Percentiles rank a stretch among this genome's conserved stretches.
Conservation (phyloP, 92 coral and sea anemone genomes). For the Zoanthus solanderi region DNA sequence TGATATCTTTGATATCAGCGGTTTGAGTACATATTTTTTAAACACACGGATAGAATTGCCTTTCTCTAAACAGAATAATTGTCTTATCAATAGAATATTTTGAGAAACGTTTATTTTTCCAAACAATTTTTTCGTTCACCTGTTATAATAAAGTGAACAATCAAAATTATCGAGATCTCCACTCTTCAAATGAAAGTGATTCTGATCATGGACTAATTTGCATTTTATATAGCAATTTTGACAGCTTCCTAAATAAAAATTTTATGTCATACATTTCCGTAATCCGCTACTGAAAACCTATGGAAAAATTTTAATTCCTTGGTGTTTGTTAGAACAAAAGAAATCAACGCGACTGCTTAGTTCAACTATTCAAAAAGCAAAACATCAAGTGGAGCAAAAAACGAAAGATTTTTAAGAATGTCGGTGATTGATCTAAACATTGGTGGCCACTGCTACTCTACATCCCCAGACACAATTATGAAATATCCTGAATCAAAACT, state of each 20-base stretch:
- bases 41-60: neutral
- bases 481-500: constrained; percentile 67
- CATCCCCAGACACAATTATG: constrained; percentile 74
- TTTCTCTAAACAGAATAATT: neutral
- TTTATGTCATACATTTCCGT: constrained; percentile 1
- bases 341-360: neutral
- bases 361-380: neutral
- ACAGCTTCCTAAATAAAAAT: constrained; percentile 13
- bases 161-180: neutral
- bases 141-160: constrained; percentile 30
- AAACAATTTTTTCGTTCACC: neutral
- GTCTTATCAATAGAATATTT: neutral
- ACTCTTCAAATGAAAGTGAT: neutral
- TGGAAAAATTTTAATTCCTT: neutral
- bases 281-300: neutral
- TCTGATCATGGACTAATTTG: constrained; percentile 14
- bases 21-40: neutral
- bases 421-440: constrained; percentile 74
- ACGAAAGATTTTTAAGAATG: neutral
- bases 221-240: constrained; percentile 32
- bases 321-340: neutral
- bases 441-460: constrained; percentile 78
- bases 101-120: neutral
- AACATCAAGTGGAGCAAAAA: neutral
- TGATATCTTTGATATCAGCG: neutral